These are phyloP conservation scores for Eurystomus glaucurus DNA, from an alignment of 2,797 vertebrate species.

Conservation along the genomic window DNA sequence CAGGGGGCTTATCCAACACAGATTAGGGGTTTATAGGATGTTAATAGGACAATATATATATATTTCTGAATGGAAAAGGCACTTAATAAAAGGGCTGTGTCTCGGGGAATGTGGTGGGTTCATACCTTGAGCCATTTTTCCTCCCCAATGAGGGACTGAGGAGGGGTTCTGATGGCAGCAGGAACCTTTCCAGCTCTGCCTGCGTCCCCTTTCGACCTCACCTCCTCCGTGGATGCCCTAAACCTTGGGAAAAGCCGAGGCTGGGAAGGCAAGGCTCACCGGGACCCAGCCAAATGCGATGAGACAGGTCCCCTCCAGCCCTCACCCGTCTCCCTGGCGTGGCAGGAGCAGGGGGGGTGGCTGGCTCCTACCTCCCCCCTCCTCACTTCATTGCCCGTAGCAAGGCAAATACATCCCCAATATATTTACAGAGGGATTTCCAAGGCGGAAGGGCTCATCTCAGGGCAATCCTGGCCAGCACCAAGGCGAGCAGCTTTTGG, in stretches of 20 bases:
- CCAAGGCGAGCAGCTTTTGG: accelerated
- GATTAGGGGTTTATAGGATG: not conserved
- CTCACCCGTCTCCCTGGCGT: not conserved
- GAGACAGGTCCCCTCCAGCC: slow-evolving; percentile 34
- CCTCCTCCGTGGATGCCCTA: not conserved
- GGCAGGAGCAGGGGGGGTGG: not conserved
- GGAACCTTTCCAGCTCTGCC: not conserved
- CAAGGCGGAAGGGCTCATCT: not conserved
- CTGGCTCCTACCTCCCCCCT: not conserved
- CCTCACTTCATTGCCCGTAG: accelerated
- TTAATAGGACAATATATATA: not conserved
- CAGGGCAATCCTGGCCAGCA: not conserved
- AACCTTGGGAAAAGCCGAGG: not conserved
- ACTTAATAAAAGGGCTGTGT: not conserved
- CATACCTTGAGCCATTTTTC: accelerated
- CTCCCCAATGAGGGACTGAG: accelerated
- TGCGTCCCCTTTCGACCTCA: not conserved
- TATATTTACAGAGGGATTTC: not conserved
- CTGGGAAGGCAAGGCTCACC: not conserved
- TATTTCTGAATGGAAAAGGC: not conserved
- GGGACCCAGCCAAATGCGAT: not conserved
- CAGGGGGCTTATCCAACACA: no score
- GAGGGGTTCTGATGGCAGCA: not conserved
- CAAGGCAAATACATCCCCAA: not conserved
- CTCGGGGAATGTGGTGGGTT: not conserved